These are phyloP conservation scores for Metacarcinus magister DNA, from an alignment of 2,888 invertebrate species.

Conservation along the genomic window DNA sequence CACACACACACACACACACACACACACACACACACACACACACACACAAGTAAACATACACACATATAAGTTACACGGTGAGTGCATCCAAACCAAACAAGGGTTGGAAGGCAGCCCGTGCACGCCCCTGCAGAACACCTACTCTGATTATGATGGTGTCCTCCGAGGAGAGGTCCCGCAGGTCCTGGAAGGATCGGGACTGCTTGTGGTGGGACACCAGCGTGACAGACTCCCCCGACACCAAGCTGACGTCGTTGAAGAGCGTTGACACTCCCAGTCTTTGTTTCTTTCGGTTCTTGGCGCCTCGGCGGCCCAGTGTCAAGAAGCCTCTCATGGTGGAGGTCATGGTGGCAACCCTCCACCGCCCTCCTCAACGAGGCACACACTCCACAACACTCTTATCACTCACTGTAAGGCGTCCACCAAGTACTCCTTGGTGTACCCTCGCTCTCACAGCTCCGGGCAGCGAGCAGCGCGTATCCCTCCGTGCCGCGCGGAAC, in stretches of 20 bases:
- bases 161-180: neutral
- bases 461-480: neutral
- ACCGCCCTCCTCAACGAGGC: neutral
- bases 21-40: conserved; percentile 60
- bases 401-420: neutral
- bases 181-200: conserved; percentile 32
- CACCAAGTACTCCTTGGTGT: neutral
- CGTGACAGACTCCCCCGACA: neutral
- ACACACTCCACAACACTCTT: neutral
- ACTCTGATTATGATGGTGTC: neutral
- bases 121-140: conserved; percentile 20
- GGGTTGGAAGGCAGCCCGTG: neutral
- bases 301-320: conserved; percentile 40
- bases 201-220: conserved; percentile 26
- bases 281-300: conserved; percentile 4
- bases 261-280: neutral
- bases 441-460: neutral
- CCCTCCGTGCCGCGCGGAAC: neutral
- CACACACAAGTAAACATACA: neutral
- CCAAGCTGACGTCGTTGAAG: neutral
- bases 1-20: conserved; percentile 60
- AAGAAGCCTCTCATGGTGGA: conserved; percentile 38
- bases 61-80: neutral
- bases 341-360: neutral
- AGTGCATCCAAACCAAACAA: neutral